Evolutionary conservation across 2,113 vertebrate genomes (phyloP), one percentile per base, ranked within the genome.

Genomic region (Himantopus leucocephalus): DNA sequence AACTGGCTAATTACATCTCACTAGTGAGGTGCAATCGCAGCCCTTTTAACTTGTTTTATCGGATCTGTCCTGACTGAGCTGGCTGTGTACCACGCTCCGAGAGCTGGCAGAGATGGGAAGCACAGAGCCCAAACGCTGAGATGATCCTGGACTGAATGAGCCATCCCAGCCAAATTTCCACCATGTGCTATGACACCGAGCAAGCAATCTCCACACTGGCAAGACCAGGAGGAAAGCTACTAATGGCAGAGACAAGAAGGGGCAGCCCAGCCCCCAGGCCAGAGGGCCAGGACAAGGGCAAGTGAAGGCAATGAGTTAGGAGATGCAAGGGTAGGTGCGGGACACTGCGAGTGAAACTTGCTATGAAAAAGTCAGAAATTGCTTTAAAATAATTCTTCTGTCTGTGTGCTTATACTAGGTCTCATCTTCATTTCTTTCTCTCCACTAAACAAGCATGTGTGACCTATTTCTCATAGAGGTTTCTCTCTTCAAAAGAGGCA

Each of bases 71-170:
- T 60, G 14, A 24, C 14, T 4, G 7, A 77, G 41, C 34, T 39
- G 18, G 7, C 37, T 45, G 48, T 0, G 0, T 39, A 35, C 30
- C 10, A 30, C 0, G 0, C 58, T 47, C 37, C 0, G 0, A 59
- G 73, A 74, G 32, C 8, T 23, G 47, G 32, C 35, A 64, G 41
- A 1, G 1, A 9, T 1, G 3, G 55, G 37, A 91, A 71, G 22
- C 34, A 58, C 8, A 41, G 14, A 34, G 10, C 32, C 13, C 0
- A 2, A n/a, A 78, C 12, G 34, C 14, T 27, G 7, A 10, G 32
- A 20, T 63, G 59, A 78, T 72, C 11, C 47, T 56, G 74, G 34
- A 39, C 45, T 62, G 55, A 88, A 76, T 6, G 27, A 94, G 37
- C 7, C 35, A 71, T 32, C 32, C 48, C 55, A 82, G 39, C 3